A percentile compares a stretch with the other conserved stretches of the same genome.
These are phyloP conservation scores for Hyposmocoma kahamanoa DNA, from an alignment of 1,140 invertebrate species.

Conservation along the genomic window DNA sequence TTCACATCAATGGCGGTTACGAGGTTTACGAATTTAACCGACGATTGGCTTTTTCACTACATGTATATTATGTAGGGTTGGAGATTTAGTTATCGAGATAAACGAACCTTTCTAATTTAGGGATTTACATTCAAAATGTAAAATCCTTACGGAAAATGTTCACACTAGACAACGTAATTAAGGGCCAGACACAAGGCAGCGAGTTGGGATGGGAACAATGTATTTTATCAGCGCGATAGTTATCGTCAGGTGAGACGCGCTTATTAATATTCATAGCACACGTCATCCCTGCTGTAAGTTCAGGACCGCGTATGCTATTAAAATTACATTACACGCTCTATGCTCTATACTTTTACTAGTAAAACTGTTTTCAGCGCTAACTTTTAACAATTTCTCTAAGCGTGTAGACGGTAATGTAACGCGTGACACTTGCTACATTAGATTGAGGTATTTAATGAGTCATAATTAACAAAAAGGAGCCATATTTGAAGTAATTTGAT, in stretches of 20 bases:
- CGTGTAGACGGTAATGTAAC: too few relatives aligned
- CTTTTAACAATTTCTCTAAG: too few relatives aligned
- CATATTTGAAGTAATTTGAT: too few relatives aligned
- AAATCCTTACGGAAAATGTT: slow-evolving; percentile 3
- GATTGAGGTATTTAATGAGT: too few relatives aligned
- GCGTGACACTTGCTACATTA: too few relatives aligned
- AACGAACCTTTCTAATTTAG: neutral
- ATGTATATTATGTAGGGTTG: too few relatives aligned
- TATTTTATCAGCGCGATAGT: slow-evolving; percentile 31
- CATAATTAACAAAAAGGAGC: too few relatives aligned
- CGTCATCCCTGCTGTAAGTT: slow-evolving; percentile 24
- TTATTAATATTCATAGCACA: slow-evolving; percentile 61
- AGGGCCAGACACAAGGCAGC: slow-evolving; percentile 13
- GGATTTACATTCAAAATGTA: neutral
- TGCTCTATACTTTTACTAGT: slow-evolving; percentile 4
- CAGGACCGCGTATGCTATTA: slow-evolving; percentile 19
- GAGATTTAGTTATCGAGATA: too few relatives aligned
- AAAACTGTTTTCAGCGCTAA: too few relatives aligned
- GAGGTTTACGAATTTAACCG: too few relatives aligned
- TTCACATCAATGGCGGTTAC: too few relatives aligned
- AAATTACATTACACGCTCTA: slow-evolving; percentile 12
- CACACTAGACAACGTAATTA: slow-evolving; percentile 14
- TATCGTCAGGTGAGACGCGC: slow-evolving; percentile 36
- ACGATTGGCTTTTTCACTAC: too few relatives aligned
- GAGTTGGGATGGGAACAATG: slow-evolving; percentile 23